phyloP scores from a whole-genome alignment of 2,888 invertebrate species.

The Heliconius cydno region DNA sequence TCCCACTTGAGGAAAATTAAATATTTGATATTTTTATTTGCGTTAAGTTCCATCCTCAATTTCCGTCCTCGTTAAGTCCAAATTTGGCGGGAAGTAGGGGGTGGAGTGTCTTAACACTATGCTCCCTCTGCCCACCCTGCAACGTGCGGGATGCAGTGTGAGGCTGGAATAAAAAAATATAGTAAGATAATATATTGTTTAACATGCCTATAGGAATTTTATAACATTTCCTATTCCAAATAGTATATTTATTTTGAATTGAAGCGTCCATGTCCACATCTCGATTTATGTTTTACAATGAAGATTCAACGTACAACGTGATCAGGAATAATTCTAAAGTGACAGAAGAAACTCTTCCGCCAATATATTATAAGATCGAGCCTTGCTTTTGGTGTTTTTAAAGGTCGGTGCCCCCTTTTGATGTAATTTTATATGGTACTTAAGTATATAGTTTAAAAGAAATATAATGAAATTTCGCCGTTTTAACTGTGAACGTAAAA shows the following conservation, averaged over 20 bases:
- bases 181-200: too few species aligned
- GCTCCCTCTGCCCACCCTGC: too few species aligned
- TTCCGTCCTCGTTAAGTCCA: too few species aligned
- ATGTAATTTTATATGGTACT: constrained; percentile 15
- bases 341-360: constrained; percentile 8
- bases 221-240: not conserved
- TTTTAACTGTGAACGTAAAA: constrained; percentile 6
- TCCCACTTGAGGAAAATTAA: too few species aligned
- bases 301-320: not conserved
- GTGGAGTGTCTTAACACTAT: too few species aligned
- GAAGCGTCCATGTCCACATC: not conserved
- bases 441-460: constrained; percentile 4
- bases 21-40: too few species aligned
- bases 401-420: constrained; percentile 4
- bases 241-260: not conserved
- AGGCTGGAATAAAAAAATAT: too few species aligned
- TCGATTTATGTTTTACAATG: constrained; percentile 1
- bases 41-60: too few species aligned
- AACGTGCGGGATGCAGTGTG: too few species aligned
- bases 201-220: not conserved
- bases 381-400: not conserved
- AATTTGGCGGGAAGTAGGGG: too few species aligned
- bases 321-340: constrained; percentile 8
- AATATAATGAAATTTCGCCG: not conserved
- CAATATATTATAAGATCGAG: not conserved